phyloP scores from a whole-genome alignment of 1,140 invertebrate species.

The Mercenaria mercenaria region DNA sequence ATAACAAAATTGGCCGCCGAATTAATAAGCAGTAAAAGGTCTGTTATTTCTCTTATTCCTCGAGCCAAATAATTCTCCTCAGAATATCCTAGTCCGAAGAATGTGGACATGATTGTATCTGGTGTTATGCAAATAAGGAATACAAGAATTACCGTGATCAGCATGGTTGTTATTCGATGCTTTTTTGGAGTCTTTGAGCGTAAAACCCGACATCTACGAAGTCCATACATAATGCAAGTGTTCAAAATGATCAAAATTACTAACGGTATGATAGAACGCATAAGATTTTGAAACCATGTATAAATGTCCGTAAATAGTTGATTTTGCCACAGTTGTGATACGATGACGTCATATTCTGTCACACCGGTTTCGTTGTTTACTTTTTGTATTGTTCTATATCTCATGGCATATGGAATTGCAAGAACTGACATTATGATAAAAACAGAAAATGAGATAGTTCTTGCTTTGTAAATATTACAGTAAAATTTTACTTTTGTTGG shows the following conservation, averaged over 20 bases:
- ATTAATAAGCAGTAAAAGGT: constrained; percentile 91
- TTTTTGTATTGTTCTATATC: constrained; percentile 77
- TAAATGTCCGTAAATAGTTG: constrained; percentile 88
- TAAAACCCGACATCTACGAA: constrained; percentile 85
- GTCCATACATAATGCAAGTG: constrained; percentile 90
- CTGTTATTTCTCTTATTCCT: constrained; percentile 91
- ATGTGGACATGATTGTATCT: constrained; percentile 88
- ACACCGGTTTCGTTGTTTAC: constrained; percentile 67
- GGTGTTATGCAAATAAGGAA: constrained; percentile 92
- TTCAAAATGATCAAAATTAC: constrained; percentile 86
- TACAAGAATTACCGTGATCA: constrained; percentile 91
- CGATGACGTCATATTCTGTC: constrained; percentile 67
- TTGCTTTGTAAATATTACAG: constrained; percentile 89
- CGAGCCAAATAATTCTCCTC: constrained; percentile 84
- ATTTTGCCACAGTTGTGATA: constrained; percentile 86
- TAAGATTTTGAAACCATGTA: constrained; percentile 89
- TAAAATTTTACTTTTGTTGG: constrained; percentile 94
- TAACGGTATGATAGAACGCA: constrained; percentile 89
- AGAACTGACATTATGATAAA: constrained; percentile 81
- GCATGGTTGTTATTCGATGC: constrained; percentile 90
- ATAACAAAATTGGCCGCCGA: constrained; percentile 92
- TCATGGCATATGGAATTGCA: constrained; percentile 82
- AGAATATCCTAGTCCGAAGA: constrained; percentile 83
- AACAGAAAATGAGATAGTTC: constrained; percentile 74
- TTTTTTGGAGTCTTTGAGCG: constrained; percentile 69